Conservation (phyloP, 2,888 invertebrate genomes). For the Phengaris alcon region DNA sequence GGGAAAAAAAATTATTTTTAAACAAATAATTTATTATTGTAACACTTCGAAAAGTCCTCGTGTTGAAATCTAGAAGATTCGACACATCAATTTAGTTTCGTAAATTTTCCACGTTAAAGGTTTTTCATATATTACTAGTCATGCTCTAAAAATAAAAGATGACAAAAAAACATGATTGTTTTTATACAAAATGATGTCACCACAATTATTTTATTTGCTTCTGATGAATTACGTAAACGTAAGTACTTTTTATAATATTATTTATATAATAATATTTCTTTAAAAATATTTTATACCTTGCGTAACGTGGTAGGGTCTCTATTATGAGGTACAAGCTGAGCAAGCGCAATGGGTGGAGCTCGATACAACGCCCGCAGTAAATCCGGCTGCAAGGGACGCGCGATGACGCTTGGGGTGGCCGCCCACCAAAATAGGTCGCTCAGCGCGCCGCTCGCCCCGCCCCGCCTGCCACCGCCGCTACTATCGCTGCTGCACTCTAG, state of each 20-base stretch:
- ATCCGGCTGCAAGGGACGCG: conserved; percentile 53
- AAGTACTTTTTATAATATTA: too few species aligned
- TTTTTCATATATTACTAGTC: too few species aligned
- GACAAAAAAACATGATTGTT: too few species aligned
- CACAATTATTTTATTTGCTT: background rate
- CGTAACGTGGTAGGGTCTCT: conserved; percentile 49
- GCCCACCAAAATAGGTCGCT: conserved; percentile 67
- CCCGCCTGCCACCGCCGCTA: conserved; percentile 32
- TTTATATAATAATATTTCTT: too few species aligned
- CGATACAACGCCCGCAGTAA: conserved; percentile 62
- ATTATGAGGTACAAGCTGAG: conserved; percentile 55
- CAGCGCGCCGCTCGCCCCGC: conserved; percentile 56
- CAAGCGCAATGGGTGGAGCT: conserved; percentile 55
- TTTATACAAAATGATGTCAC: background rate
- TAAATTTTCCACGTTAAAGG: too few species aligned
- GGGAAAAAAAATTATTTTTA: too few species aligned
- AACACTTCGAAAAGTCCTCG: too few species aligned
- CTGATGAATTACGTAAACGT: too few species aligned
- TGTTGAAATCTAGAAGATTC: too few species aligned
- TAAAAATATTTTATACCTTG: conserved; percentile 50
- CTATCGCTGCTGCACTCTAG: conserved; percentile 8
- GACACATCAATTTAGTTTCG: too few species aligned
- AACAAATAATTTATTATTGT: too few species aligned
- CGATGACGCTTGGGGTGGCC: conserved; percentile 48
- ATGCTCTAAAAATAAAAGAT: too few species aligned